Evolutionary conservation across 64 coral and sea anemone species (phyloP).

Genomic region (Pocillopora damicornis): DNA sequence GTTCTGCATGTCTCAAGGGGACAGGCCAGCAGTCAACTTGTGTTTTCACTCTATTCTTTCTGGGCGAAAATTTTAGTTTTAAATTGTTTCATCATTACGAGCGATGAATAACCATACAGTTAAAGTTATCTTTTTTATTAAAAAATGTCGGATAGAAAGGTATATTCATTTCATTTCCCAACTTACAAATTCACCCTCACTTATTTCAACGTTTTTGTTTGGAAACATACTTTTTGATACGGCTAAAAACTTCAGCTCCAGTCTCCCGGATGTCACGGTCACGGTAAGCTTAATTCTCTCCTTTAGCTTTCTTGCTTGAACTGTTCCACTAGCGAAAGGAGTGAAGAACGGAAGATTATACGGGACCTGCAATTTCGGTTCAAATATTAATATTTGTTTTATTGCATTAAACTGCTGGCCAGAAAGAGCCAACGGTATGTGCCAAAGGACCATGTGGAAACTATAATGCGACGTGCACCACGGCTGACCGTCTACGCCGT

Average conservation of each 20-base stretch:
- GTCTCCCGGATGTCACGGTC: slow-evolving; percentile 58
- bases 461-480: slow-evolving; percentile 94
- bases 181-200: slow-evolving; percentile 18
- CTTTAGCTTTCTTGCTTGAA: slow-evolving; percentile 46
- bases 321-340: slow-evolving; percentile 68
- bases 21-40: too few species aligned
- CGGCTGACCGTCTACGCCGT: slow-evolving; percentile 76
- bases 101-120: too few species aligned
- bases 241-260: slow-evolving; percentile 55
- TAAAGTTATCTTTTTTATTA: neutral
- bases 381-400: slow-evolving; percentile 51
- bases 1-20: too few species aligned
- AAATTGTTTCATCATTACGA: too few species aligned
- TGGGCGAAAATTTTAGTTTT: too few species aligned
- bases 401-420: slow-evolving; percentile 84
- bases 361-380: slow-evolving; percentile 68
- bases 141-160: neutral
- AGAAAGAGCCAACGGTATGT: slow-evolving; percentile 84
- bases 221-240: slow-evolving; percentile 43
- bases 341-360: slow-evolving; percentile 84
- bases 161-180: slow-evolving; percentile 11
- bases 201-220: slow-evolving; percentile 7
- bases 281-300: slow-evolving; percentile 6
- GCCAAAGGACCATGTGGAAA: slow-evolving; percentile 88
- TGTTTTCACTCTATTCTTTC: too few species aligned